phyloP scores from a whole-genome alignment of 2,113 vertebrate species.

The rabbit (Oryctolagus cuniculus) region mOryCun1.1 NC_091448.1:43140501-43141000 shows the following conservation, averaged over 20 bases:
- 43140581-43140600: not conserved
- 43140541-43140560: not conserved
- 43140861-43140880: not conserved
- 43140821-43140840: not conserved
- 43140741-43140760: not conserved
- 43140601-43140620: not conserved
- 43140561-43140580: not conserved
- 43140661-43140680: not conserved
- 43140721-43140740: not conserved
- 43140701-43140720: not conserved
- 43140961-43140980: not conserved
- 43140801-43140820: not conserved
- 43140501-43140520: not conserved
- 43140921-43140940: not conserved
- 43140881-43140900: constrained; percentile 8
- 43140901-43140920: constrained; percentile 63
- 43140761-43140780: too few relatives aligned
- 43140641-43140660: not conserved
- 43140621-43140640: not conserved
- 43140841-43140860: not conserved
- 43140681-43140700: not conserved
- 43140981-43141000: not conserved
- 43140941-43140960: constrained; percentile 65
- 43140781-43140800: not conserved
- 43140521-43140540: not conserved